Conservation (phyloP, 2,113 vertebrate genomes). For the Callaeas wilsoni region DNA sequence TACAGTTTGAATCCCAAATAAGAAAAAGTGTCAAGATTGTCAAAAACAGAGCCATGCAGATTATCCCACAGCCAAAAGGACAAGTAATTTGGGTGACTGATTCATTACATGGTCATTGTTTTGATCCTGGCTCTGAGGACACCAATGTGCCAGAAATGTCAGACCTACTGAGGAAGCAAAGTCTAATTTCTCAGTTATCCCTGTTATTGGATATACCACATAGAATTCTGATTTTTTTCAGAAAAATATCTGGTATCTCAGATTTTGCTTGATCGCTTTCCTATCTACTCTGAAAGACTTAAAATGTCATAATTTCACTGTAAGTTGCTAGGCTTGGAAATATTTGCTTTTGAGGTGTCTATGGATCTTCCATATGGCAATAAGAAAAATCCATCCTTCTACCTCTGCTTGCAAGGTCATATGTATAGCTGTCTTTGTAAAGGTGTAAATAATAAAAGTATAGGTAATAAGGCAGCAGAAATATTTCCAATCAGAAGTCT, state of each 20-base stretch:
- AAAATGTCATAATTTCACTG: background rate
- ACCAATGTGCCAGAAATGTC: rapidly evolving
- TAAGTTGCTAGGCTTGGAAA: background rate
- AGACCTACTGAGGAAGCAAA: background rate
- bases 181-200: background rate
- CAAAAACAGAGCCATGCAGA: background rate
- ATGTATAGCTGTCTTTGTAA: background rate
- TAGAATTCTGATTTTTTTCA: background rate
- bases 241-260: background rate
- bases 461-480: background rate
- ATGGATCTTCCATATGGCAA: background rate
- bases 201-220: background rate
- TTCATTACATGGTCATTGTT: background rate
- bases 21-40: background rate
- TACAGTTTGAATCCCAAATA: background rate
- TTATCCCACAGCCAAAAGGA: background rate
- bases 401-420: background rate
- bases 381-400: background rate
- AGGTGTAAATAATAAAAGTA: background rate
- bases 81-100: background rate
- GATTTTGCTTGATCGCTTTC: background rate
- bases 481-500: background rate
- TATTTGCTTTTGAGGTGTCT: background rate
- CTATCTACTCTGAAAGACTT: background rate
- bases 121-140: background rate